Percentiles rank a stretch among this genome's conserved stretches.
phyloP scores from a whole-genome alignment of 2,113 vertebrate species.

The Chauna torquata region DNA sequence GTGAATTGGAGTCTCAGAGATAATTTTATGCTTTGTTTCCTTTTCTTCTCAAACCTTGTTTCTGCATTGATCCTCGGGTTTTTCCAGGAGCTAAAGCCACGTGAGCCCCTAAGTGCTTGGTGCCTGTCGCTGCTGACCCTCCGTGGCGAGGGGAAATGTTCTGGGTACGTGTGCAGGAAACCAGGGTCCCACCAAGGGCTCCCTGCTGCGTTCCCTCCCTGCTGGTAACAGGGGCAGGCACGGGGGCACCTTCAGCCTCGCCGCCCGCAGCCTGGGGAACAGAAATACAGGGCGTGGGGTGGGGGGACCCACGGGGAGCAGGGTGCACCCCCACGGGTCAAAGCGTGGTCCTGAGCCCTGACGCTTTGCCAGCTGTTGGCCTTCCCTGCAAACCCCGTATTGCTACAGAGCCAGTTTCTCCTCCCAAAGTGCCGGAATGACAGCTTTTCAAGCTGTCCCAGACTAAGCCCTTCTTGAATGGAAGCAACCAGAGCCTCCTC shows the following conservation, averaged over 20 bases:
- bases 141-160: neutral
- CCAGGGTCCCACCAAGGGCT: neutral
- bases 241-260: neutral
- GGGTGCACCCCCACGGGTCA: neutral
- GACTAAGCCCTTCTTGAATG: neutral
- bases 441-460: neutral
- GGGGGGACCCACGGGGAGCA: neutral
- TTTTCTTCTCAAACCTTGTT: neutral
- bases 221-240: neutral
- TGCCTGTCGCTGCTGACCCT: neutral
- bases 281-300: neutral
- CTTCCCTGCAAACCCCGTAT: neutral
- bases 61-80: neutral
- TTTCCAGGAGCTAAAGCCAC: neutral
- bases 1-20: constrained; percentile 60
- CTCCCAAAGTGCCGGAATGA: rapidly evolving
- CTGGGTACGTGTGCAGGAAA: neutral
- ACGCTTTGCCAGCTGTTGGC: neutral
- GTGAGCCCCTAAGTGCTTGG: rapidly evolving
- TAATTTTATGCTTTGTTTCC: constrained; percentile 32
- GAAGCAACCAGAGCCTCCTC: neutral
- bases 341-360: neutral
- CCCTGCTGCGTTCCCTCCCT: neutral
- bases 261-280: neutral
- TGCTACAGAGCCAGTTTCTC: neutral